These are phyloP conservation scores for Chionis minor DNA, from an alignment of 2,113 vertebrate species.

Conservation along the genomic window DNA sequence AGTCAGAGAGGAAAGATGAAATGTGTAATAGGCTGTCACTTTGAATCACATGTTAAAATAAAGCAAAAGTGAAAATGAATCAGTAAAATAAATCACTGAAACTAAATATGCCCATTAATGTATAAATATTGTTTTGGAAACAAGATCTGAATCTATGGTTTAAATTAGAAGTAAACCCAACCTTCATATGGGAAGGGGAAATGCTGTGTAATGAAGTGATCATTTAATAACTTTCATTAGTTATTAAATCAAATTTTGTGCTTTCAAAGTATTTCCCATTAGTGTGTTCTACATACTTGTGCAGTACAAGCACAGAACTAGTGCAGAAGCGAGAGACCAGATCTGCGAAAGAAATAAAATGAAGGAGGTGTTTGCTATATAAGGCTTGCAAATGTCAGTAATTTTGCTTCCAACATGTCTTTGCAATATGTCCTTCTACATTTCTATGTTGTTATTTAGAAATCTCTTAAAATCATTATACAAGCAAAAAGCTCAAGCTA, in stretches of 20 bases:
- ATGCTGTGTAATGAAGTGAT: slow-evolving; percentile 39
- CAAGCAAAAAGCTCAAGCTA: not conserved
- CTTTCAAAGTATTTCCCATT: not conserved
- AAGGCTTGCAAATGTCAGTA: slow-evolving; percentile 31
- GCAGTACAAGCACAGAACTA: not conserved
- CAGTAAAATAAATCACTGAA: not conserved
- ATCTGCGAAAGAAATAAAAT: slow-evolving; percentile 14
- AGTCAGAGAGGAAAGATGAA: not conserved
- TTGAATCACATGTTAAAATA: not conserved
- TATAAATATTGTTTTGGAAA: not conserved
- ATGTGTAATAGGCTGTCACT: not conserved
- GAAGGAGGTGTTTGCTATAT: not conserved
- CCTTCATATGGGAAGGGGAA: not conserved
- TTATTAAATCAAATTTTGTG: slow-evolving; percentile 26
- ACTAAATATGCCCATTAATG: not conserved
- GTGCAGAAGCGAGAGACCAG: slow-evolving; percentile 12
- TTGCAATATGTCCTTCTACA: not conserved
- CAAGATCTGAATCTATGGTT: slow-evolving; percentile 1
- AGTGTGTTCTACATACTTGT: not conserved
- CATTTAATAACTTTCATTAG: slow-evolving; percentile 46
- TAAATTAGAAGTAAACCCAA: slow-evolving; percentile 24
- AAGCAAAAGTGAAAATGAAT: not conserved
- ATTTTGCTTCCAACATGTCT: slow-evolving; percentile 21
- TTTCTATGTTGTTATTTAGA: not conserved
- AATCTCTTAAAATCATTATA: not conserved